These are phyloP conservation scores for Gopherus evgoodei DNA, from an alignment of 2,113 vertebrate species.

Conservation along the genomic window DNA sequence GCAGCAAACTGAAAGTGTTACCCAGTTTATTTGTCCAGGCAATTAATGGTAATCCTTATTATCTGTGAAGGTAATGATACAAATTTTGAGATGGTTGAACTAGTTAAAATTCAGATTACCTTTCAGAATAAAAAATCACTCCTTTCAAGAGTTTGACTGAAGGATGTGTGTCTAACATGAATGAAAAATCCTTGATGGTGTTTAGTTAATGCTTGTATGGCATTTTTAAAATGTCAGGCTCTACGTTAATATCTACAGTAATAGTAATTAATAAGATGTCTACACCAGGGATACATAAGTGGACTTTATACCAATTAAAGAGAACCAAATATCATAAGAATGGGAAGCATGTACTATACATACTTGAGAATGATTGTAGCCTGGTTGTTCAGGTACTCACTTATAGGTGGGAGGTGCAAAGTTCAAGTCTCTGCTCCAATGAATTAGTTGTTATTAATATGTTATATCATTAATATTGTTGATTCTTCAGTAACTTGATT, in stretches of 20 bases:
- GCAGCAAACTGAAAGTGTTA: slow-evolving; percentile 14
- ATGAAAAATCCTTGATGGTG: not conserved
- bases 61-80: not conserved
- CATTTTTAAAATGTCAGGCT: not conserved
- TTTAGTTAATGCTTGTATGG: not conserved
- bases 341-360: not conserved
- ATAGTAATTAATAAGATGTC: not conserved
- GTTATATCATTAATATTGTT: not conserved
- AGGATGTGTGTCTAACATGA: not conserved
- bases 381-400: not conserved
- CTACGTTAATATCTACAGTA: not conserved
- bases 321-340: not conserved
- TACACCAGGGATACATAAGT: not conserved
- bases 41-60: not conserved
- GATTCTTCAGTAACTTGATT: not conserved
- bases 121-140: not conserved
- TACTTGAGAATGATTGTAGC: not conserved
- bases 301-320: not conserved
- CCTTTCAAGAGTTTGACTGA: not conserved
- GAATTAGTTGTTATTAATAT: not conserved
- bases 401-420: not conserved
- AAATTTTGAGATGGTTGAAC: slow-evolving; percentile 3
- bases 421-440: not conserved
- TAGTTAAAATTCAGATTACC: not conserved
- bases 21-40: not conserved